Base-by-base conservation (phyloP, 2,113 vertebrate species). In the Xenus cinereus region DNA sequence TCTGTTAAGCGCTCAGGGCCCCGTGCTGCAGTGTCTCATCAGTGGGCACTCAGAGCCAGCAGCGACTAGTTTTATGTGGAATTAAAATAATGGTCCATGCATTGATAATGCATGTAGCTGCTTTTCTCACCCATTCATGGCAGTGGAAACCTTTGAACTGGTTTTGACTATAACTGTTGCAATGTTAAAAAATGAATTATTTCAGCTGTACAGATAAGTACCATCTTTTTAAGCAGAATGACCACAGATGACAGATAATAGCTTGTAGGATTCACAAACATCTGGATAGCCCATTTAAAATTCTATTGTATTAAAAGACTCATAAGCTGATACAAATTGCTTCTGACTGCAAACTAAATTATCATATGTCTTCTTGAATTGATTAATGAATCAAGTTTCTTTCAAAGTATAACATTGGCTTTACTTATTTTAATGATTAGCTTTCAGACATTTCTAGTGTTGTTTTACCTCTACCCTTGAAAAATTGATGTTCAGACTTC, bases 331-430 rank as follows among this genome's bases (percentile, higher is more conserved):
- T 39, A 48, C 21, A 71, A 71, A 67, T 71, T 27, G 6, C 20
- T 71, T 81, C 37, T 74, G 41, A 57, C 33, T 43, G 12, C 21
- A 78, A 45, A 68, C 3, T 71, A 7, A 18, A 32, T 50, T 84
- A 73, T 33, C 26, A 12, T 62, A 48, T 13, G 3, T 41, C 32
- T 80, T 94, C 35, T 26, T 71, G 20, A 93, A 74, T 6, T 46
- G 37, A 63, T 59, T 74, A 0, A 27, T 67, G 9, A 62, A 8
- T 79, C 14, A 18, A 2, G 0, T 1, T 2, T 2, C 46, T 50
- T 84, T 37, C 10, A 2, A 73, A 56, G 2, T 30, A 59, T 57
- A 12, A 22, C 9, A 32, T 30, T 62, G 27, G 6, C 1, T 73
- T 9, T 51, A 60, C 7, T 68, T 68, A 21, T 28, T 39, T 5